Conservation (phyloP, 2,888 invertebrate species). For the Pollenia labialis region DNA sequence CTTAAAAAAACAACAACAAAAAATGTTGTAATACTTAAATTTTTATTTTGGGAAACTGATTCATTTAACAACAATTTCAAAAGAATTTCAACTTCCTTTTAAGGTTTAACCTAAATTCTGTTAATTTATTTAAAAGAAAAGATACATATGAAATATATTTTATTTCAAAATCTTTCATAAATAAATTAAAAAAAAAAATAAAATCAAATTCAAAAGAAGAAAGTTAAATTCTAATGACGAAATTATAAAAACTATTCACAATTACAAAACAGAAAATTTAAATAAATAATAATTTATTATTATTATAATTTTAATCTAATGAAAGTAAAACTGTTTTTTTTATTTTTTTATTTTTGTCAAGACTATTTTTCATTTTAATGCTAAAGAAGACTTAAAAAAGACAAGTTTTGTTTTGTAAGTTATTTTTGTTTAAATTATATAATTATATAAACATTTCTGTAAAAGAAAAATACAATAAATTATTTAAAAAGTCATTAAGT, state of each 20-base stretch:
- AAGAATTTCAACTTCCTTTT: slow-evolving; percentile 11
- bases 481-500: slow-evolving; percentile 72
- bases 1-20: neutral
- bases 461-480: slow-evolving; percentile 60
- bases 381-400: slow-evolving; percentile 63
- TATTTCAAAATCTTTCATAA: too few species aligned
- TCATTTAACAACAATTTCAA: neutral
- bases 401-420: slow-evolving; percentile 53
- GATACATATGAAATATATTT: neutral
- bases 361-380: slow-evolving; percentile 32
- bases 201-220: slow-evolving; percentile 30
- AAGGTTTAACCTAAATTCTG: neutral
- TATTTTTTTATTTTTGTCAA: slow-evolving; percentile 53
- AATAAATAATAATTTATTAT: neutral
- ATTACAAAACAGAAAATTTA: slow-evolving; percentile 32
- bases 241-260: slow-evolving; percentile 44
- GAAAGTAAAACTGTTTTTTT: slow-evolving; percentile 70
- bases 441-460: slow-evolving; percentile 76
- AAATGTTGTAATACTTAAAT: neutral
- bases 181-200: neutral
- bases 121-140: neutral
- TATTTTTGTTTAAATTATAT: slow-evolving; percentile 79
- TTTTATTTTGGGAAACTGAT: slow-evolving; percentile 8
- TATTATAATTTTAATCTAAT: slow-evolving; percentile 58
- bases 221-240: slow-evolving; percentile 57